These are phyloP conservation scores for Chloebia gouldiae DNA, from an alignment of 2,113 vertebrate genomes.

Conservation along the genomic window DNA sequence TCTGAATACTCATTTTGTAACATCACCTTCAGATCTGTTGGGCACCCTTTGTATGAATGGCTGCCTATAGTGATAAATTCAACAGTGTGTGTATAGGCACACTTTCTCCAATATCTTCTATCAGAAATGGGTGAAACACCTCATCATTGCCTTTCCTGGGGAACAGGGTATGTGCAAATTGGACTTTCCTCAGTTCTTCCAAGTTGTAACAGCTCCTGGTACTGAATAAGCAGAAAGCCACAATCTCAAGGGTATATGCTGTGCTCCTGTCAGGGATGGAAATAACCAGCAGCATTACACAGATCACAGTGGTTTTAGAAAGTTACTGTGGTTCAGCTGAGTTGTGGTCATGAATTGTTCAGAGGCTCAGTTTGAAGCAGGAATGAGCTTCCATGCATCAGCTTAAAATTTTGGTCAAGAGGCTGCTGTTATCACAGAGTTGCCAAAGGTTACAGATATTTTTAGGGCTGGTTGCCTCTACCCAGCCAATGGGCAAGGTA, in stretches of 20 bases:
- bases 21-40: background rate
- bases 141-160: background rate
- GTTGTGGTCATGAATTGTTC: background rate
- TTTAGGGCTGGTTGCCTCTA: background rate
- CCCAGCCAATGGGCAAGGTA: accelerated
- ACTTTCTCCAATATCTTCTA: background rate
- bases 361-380: background rate
- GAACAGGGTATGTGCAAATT: background rate
- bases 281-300: background rate
- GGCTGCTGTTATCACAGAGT: background rate
- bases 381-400: background rate
- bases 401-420: background rate
- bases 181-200: background rate
- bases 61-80: background rate
- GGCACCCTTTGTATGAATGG: background rate
- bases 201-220: background rate
- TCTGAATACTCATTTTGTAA: background rate
- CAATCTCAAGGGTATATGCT: background rate
- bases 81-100: background rate
- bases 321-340: background rate
- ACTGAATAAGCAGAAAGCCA: background rate
- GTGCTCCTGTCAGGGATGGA: background rate
- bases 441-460: background rate
- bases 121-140: background rate
- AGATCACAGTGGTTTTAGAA: background rate